phyloP scores from a whole-genome alignment of 2,888 invertebrate species.

The Andricus quercusramuli region DNA sequence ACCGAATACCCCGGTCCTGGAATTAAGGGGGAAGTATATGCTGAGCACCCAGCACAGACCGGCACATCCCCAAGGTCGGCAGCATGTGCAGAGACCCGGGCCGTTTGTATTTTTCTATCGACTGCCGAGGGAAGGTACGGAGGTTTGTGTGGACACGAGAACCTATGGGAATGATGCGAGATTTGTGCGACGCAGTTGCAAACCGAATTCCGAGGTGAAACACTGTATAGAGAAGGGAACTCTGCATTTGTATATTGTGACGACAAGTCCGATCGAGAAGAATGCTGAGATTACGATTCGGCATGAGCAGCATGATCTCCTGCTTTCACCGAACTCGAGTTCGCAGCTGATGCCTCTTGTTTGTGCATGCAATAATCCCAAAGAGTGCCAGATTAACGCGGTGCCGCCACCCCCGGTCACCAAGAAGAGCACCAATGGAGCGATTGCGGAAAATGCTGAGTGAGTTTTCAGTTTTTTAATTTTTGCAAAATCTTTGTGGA shows the following conservation, averaged over 20 bases:
- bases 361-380: slow-evolving; percentile 75
- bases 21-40: slow-evolving; percentile 96
- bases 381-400: slow-evolving; percentile 69
- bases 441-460: slow-evolving; percentile 73
- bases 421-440: slow-evolving; percentile 69
- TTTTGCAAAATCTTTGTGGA: too few species aligned
- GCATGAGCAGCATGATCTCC: slow-evolving; percentile 85
- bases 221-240: slow-evolving; percentile 95
- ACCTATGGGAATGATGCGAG: slow-evolving; percentile 95
- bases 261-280: slow-evolving; percentile 86
- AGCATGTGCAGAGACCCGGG: slow-evolving; percentile 85
- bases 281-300: slow-evolving; percentile 94
- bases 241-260: slow-evolving; percentile 93
- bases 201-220: slow-evolving; percentile 95
- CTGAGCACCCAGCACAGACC: slow-evolving; percentile 89
- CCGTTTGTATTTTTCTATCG: slow-evolving; percentile 94
- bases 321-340: slow-evolving; percentile 72
- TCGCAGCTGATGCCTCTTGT: slow-evolving; percentile 62
- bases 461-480: slow-evolving; percentile 54
- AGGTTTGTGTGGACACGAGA: slow-evolving; percentile 94
- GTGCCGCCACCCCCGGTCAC: slow-evolving; percentile 53
- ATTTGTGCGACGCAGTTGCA: slow-evolving; percentile 94
- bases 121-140: slow-evolving; percentile 89
- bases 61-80: slow-evolving; percentile 76
- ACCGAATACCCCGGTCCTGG: slow-evolving; percentile 89